Evolutionary conservation across 1,140 invertebrate genomes (phyloP).

Genomic region (Drosophila saltans): DNA sequence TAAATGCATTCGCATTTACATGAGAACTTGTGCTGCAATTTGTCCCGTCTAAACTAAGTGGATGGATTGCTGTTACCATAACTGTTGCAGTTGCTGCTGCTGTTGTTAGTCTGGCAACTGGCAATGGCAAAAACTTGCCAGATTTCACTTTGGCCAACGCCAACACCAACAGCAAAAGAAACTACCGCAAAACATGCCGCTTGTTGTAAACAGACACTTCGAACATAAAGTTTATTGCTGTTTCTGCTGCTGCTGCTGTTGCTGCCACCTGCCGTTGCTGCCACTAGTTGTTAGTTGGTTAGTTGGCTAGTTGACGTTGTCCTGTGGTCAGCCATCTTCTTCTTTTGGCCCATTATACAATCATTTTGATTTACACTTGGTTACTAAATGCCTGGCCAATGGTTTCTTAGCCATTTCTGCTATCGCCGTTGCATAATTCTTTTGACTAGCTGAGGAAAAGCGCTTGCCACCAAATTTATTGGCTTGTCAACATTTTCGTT

Average conservation of each 20-base stretch:
- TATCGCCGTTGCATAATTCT: constrained; percentile 59
- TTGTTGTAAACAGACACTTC: constrained; percentile 26
- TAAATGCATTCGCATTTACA: constrained; percentile 40
- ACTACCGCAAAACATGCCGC: constrained; percentile 51
- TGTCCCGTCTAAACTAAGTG: constrained; percentile 36
- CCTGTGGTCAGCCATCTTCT: constrained; percentile 42
- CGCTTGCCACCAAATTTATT: constrained; percentile 54
- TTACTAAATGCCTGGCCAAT: constrained; percentile 52
- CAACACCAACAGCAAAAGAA: constrained; percentile 36
- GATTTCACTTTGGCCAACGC: constrained; percentile 49
- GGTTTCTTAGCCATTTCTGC: constrained; percentile 27
- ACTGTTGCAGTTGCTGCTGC: background rate
- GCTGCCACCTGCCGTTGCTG: constrained; percentile 50
- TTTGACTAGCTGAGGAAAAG: constrained; percentile 46
- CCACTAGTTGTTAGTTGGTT: constrained; percentile 55
- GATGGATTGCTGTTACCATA: background rate
- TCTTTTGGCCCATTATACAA: constrained; percentile 43
- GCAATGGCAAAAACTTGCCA: constrained; percentile 12
- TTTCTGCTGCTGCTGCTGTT: constrained; percentile 22
- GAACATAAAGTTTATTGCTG: constrained; percentile 14
- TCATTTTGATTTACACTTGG: constrained; percentile 62
- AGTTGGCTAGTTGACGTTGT: constrained; percentile 21
- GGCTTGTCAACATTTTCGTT: constrained; percentile 70
- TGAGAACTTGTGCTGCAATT: constrained; percentile 49
- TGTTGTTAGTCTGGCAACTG: constrained; percentile 7